These are phyloP conservation scores for Forpus xanthops DNA, from an alignment of 2,797 vertebrate species.

Conservation along the genomic window DNA sequence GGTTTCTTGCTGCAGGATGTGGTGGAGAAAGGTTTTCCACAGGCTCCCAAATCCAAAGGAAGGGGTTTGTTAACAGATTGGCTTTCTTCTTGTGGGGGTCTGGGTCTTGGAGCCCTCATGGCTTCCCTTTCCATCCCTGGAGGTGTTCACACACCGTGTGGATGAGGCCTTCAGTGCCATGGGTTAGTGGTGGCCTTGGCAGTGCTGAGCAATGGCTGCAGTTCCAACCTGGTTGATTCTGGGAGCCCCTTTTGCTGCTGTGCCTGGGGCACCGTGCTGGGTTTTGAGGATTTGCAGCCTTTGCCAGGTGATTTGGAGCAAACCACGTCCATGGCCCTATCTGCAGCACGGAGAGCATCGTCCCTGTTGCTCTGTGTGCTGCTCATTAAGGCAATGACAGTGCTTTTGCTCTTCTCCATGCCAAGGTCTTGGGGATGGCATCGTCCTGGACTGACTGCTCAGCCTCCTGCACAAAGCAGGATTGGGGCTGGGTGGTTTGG, in stretches of 20 bases:
- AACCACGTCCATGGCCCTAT: background rate
- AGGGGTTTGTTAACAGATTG: background rate
- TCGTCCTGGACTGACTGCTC: background rate
- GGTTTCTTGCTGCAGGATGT: background rate
- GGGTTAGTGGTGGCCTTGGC: background rate
- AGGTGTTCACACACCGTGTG: background rate
- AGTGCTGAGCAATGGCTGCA: background rate
- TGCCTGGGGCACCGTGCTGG: background rate
- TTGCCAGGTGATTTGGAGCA: background rate
- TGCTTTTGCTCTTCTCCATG: background rate
- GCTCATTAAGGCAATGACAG: fast-evolving
- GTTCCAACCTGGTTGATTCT: background rate
- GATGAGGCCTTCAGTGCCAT: background rate
- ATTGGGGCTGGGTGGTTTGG: background rate
- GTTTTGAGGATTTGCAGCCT: background rate
- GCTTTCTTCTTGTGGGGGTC: background rate
- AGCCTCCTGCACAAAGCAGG: background rate
- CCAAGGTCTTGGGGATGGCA: background rate
- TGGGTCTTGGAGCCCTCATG: background rate
- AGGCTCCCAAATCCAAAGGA: background rate
- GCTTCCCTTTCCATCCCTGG: background rate
- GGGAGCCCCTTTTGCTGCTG: background rate
- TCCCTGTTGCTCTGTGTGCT: background rate
- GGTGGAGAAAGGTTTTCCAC: background rate
- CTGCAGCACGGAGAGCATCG: background rate